phyloP scores from a whole-genome alignment of 2,113 vertebrate species.

The Kryptolebias marmoratus region DNA sequence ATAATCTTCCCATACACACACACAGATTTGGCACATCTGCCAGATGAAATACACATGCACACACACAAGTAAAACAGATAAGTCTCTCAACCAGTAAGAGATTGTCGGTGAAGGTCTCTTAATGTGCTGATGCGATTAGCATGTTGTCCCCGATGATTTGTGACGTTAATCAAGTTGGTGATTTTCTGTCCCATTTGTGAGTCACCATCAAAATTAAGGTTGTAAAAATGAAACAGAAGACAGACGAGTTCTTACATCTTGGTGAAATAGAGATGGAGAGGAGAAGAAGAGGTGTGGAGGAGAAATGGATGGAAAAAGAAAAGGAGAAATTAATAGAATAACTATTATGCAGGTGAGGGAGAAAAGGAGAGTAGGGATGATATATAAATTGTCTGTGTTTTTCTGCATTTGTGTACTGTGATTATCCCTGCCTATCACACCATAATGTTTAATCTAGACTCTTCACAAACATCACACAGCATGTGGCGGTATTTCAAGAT shows the following conservation, averaged over 20 bases:
- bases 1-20: constrained; percentile 58
- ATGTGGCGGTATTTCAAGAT: neutral
- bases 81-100: constrained; percentile 24
- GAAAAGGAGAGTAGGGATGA: no score
- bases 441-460: constrained; percentile 33
- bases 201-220: constrained; percentile 14
- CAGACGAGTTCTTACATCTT: neutral
- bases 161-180: constrained; percentile 18
- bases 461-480: neutral
- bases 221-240: neutral
- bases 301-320: no score
- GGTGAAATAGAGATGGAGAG: neutral
- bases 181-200: neutral
- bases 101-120: constrained; percentile 7
- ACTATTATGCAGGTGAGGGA: neutral
- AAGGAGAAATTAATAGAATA: neutral
- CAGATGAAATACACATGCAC: constrained; percentile 6
- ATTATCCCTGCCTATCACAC: constrained; percentile 55
- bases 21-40: constrained; percentile 14
- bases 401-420: constrained; percentile 7
- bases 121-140: constrained; percentile 38
- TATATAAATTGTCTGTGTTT: constrained; percentile 3
- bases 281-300: neutral
- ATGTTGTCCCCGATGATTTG: constrained; percentile 9
- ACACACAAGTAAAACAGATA: constrained; percentile 13